phyloP scores from a whole-genome alignment of 2,113 vertebrate genomes.

The Sinocyclocheilus rhinocerous region DNA sequence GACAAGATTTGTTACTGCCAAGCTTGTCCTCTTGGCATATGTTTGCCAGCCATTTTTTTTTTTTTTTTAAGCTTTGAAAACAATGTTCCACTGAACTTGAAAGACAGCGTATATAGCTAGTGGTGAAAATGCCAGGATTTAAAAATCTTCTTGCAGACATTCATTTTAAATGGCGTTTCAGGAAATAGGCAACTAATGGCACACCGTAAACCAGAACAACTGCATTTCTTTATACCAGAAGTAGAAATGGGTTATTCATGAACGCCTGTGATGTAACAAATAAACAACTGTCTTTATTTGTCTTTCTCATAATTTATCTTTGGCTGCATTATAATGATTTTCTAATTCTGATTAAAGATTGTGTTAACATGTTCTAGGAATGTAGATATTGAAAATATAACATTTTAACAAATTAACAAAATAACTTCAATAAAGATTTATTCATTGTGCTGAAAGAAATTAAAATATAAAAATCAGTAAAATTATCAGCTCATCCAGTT shows the following conservation, averaged over 20 bases:
- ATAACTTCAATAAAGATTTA: not conserved
- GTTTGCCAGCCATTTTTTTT: not conserved
- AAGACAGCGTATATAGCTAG: not conserved
- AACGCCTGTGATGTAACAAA: not conserved
- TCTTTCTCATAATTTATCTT: not conserved
- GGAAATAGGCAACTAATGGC: not conserved
- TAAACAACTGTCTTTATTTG: not conserved
- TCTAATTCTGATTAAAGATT: not conserved
- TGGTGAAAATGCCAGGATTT: constrained; percentile 3
- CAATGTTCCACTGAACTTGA: not conserved
- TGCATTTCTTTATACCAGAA: not conserved
- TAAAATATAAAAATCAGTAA: not conserved
- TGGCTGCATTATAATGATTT: not conserved
- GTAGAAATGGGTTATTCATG: not conserved
- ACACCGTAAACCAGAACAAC: not conserved
- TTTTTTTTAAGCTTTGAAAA: not conserved
- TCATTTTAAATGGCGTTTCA: not conserved
- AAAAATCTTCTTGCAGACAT: not conserved
- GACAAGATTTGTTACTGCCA: constrained; percentile 33
- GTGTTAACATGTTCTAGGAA: not conserved
- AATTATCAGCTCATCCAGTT: not conserved
- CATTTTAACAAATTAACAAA: not conserved
- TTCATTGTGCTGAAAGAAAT: not conserved
- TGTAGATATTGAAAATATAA: not conserved
- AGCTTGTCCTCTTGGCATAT: constrained; percentile 21